Evolutionary conservation across 2,797 vertebrate genomes (phyloP).

Genomic region (Hoplostethus mediterraneus): DNA sequence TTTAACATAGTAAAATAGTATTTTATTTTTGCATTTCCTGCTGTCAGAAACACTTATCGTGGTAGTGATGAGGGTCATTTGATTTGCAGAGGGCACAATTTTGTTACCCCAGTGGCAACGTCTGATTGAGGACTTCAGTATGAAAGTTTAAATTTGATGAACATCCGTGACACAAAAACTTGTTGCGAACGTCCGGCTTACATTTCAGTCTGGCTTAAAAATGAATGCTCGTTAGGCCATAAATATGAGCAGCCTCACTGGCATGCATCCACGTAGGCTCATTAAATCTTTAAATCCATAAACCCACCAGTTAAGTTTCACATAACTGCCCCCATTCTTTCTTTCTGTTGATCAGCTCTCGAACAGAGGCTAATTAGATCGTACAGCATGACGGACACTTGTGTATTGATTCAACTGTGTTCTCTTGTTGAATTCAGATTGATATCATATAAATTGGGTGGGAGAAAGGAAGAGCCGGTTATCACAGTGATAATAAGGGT

Average conservation of each 20-base stretch:
- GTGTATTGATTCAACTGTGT: constrained; percentile 33
- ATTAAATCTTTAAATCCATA: background rate
- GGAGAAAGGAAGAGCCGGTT: constrained; percentile 41
- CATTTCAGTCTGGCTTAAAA: background rate
- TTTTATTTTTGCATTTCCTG: too few species aligned
- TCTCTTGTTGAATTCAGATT: constrained; percentile 26
- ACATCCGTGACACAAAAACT: background rate
- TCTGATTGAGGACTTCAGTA: background rate
- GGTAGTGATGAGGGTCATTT: too few species aligned
- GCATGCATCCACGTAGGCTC: background rate
- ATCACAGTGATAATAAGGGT: constrained; percentile 59
- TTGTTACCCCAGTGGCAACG: background rate
- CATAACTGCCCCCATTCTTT: background rate
- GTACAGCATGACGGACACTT: background rate
- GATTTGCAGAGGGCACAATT: too few species aligned
- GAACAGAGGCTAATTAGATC: constrained; percentile 27
- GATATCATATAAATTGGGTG: constrained; percentile 44
- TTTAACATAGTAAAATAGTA: too few species aligned
- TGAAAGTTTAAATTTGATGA: background rate
- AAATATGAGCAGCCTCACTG: background rate
- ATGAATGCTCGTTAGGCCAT: background rate
- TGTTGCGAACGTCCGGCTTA: background rate
- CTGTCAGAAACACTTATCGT: too few species aligned
- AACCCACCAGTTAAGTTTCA: background rate
- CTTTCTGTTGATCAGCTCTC: constrained; percentile 1